Base-by-base conservation (phyloP, 2,888 invertebrate species). In the Philaethria dido region DNA sequence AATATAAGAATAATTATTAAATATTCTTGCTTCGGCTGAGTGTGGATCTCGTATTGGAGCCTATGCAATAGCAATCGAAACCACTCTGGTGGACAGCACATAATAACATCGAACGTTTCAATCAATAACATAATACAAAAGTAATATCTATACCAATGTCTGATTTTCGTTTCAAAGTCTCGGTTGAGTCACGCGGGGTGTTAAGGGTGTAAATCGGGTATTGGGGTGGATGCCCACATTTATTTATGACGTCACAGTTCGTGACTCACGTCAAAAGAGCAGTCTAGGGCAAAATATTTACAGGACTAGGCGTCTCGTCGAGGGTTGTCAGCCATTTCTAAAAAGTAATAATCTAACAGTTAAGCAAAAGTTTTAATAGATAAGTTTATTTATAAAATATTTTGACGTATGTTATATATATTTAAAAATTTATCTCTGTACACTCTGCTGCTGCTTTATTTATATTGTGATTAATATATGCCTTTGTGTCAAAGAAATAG, bases 241-340 rank as follows among this genome's bases (percentile, higher is more conserved):
- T 39, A 39, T 39, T 29, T 64, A 66, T 78, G 77, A 78, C 77
- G 78, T 77, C 77, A 77, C 67, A 68, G 48, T 63, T 73, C 71
- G 71, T 77, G 78, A 76, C 69, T 77, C 76, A 78, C 70, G 66
- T 67, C 42, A 25, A 62, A 54, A 69, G 62, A 64, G 59, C 67
- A 67, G 71, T 65, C 64, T 67, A 67, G 71, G 66, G 62, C 64
- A 61, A 69, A 68, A 70, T 66, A 68, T 67, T 63, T 59, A 63
- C 66, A 25, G 29, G 48, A 42, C 16, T 39, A 45, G 57, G 42
- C 64, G 59, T 50, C 64, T 64, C 59, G 3, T 50, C 18, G 29
- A 47, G 60, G 60, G 45, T 29, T 44, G 29, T 18, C 0, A 18
- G 42, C 16, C 25, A 14, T 33, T 9, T 8, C n/a, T 29, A 29